phyloP scores from a whole-genome alignment of 2,888 invertebrate species.

The Lithosia quadra region DNA sequence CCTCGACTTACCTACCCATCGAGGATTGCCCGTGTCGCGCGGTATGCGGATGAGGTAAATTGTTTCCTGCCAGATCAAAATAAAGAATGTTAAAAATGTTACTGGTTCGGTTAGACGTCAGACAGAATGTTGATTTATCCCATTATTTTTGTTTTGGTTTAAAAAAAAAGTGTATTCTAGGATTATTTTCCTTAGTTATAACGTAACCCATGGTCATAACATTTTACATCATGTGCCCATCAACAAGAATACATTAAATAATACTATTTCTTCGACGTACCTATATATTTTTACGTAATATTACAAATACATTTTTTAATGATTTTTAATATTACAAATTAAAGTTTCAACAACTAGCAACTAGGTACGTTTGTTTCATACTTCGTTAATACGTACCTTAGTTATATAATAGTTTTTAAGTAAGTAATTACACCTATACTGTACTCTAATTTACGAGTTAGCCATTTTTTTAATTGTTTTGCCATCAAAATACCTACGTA shows the following conservation, averaged over 20 bases:
- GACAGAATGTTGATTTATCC: too few species aligned
- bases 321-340: too few species aligned
- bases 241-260: not conserved
- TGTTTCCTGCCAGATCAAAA: not conserved
- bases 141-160: not conserved
- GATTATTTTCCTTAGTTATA: too few species aligned
- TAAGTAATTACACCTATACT: not conserved
- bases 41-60: not conserved
- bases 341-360: not conserved
- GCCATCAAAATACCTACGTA: too few species aligned
- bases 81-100: not conserved
- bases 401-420: not conserved
- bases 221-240: too few species aligned
- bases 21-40: not conserved
- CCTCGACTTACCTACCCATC: not conserved
- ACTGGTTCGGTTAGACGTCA: not conserved
- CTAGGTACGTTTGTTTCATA: not conserved
- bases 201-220: not conserved
- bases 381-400: not conserved
- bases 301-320: too few species aligned
- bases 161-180: not conserved
- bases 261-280: not conserved
- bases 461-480: too few species aligned
- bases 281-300: too few species aligned
- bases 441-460: too few species aligned